Evolutionary conservation across 2,888 invertebrate genomes (phyloP).

Genomic region (Bellardia pandia): DNA sequence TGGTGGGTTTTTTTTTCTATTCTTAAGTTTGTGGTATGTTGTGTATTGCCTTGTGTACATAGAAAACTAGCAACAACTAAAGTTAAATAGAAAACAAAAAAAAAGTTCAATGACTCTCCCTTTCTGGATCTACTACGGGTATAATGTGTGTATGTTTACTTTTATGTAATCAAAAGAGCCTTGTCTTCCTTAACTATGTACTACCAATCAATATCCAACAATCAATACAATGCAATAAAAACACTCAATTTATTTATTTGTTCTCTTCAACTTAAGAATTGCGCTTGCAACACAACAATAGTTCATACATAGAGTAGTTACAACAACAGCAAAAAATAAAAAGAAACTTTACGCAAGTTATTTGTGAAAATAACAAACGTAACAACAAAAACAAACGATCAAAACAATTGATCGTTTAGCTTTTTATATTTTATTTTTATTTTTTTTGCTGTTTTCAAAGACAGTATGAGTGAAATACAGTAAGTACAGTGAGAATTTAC

Average conservation of each 20-base stretch:
- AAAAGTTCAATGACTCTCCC: conserved; percentile 71
- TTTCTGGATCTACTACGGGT: conserved; percentile 20
- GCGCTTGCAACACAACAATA: conserved; percentile 18
- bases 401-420: conserved; percentile 62
- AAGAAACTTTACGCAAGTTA: conserved; percentile 42
- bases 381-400: conserved; percentile 26
- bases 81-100: conserved; percentile 49
- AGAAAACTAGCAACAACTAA: conserved; percentile 33
- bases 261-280: conserved; percentile 42
- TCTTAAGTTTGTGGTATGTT: conserved; percentile 48
- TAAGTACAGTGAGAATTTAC: too few relatives aligned
- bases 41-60: conserved; percentile 38
- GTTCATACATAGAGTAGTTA: not conserved
- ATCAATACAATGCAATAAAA: conserved; percentile 44
- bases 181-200: conserved; percentile 40
- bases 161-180: conserved; percentile 55
- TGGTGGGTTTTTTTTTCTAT: conserved; percentile 31
- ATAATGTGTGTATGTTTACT: conserved; percentile 7
- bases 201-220: conserved; percentile 52
- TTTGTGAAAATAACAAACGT: conserved; percentile 34
- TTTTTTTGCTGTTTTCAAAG: not conserved
- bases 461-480: conserved; percentile 20
- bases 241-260: conserved; percentile 67
- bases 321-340: not conserved
- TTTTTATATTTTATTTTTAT: conserved; percentile 14